Conservation (phyloP, 1,140 invertebrate species). For the Cotesia chilonis region DNA sequence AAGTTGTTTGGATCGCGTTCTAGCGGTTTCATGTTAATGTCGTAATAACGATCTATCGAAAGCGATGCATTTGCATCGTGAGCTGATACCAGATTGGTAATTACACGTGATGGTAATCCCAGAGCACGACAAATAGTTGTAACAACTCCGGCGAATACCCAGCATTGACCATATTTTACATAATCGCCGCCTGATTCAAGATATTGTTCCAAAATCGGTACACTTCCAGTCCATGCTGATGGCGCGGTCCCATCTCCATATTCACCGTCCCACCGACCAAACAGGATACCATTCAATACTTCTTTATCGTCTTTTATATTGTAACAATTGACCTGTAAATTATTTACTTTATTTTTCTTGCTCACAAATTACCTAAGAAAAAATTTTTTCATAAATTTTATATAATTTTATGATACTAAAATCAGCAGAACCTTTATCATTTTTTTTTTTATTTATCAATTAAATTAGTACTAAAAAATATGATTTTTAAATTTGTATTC, state of each 20-base stretch:
- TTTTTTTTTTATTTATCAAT: no score
- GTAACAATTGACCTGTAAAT: conserved; percentile 69
- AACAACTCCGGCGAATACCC: conserved; percentile 74
- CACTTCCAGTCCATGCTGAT: conserved; percentile 69
- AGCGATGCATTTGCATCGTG: conserved; percentile 72
- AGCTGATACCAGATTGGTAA: conserved; percentile 72
- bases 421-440: no score
- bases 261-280: conserved; percentile 73
- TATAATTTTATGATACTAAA: no score
- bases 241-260: conserved; percentile 71
- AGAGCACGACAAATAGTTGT: conserved; percentile 71
- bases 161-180: conserved; percentile 76
- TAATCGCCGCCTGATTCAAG: conserved; percentile 60
- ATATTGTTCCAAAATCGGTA: conserved; percentile 69
- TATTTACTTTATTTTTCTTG: neutral
- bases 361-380: neutral
- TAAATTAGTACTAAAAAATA: no score
- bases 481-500: no score
- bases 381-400: neutral
- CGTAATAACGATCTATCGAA: conserved; percentile 71
- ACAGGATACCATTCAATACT: conserved; percentile 64
- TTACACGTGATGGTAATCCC: conserved; percentile 70
- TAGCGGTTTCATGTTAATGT: conserved; percentile 62
- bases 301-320: conserved; percentile 55
- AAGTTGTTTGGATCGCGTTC: conserved; percentile 54